Evolutionary conservation across 2,797 vertebrate species (phyloP).

Genomic region (Adelosebastes latens): DNA sequence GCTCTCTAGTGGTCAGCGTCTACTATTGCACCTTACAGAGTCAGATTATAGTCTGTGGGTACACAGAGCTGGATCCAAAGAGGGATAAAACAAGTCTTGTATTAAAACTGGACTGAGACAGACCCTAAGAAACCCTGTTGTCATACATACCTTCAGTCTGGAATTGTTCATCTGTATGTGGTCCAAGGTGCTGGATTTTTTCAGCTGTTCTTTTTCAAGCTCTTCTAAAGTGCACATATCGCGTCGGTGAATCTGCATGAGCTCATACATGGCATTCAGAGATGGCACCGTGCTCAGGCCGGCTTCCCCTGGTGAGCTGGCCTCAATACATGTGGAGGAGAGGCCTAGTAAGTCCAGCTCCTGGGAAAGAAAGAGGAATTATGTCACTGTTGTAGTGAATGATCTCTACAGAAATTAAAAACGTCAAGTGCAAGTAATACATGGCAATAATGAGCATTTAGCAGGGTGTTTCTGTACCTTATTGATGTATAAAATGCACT

Average conservation of each 20-base stretch:
- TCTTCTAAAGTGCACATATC: conserved; percentile 88
- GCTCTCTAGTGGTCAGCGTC: background rate
- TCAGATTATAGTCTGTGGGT: background rate
- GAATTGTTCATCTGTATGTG: conserved; percentile 90
- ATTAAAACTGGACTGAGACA: background rate
- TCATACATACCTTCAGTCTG: conserved; percentile 88
- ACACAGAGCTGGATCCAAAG: background rate
- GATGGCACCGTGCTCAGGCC: conserved; percentile 84
- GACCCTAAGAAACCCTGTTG: background rate
- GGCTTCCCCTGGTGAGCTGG: conserved; percentile 66
- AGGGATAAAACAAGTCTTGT: background rate
- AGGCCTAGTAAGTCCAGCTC: conserved; percentile 90
- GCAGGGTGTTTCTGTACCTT: conserved; percentile 82
- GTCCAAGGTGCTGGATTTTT: conserved; percentile 89
- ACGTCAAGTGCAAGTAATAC: background rate
- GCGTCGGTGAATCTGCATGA: conserved; percentile 89
- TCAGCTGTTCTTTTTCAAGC: conserved; percentile 90
- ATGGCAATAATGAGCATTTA: background rate
- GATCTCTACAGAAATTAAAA: background rate
- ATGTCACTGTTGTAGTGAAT: background rate
- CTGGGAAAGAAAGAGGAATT: conserved; percentile 69
- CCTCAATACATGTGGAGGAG: conserved; percentile 84
- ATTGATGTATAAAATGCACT: conserved; percentile 92
- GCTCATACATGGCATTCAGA: conserved; percentile 91
- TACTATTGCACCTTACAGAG: background rate